Percentiles rank a stretch among this genome's conserved stretches.
Evolutionary conservation across 2,888 invertebrate genomes (phyloP).

Genomic region (Petrolisthes cinctipes): DNA sequence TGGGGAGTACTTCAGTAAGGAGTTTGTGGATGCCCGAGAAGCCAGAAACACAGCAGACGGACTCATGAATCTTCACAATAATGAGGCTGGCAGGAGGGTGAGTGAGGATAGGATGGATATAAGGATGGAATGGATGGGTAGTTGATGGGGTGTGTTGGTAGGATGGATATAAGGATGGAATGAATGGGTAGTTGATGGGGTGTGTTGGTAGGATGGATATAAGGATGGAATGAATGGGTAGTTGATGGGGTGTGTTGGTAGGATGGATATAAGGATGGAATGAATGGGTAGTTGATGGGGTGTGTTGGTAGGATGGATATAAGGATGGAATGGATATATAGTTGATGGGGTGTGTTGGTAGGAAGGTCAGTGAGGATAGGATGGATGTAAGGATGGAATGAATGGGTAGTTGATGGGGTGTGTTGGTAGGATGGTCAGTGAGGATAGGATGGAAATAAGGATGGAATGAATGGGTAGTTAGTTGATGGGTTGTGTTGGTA

Average conservation of each 20-base stretch:
- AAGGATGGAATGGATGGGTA: not conserved
- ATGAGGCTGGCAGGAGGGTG: slow-evolving; percentile 90
- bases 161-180: not conserved
- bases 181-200: too few relatives aligned
- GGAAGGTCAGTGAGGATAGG: too few relatives aligned
- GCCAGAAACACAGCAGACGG: slow-evolving; percentile 80
- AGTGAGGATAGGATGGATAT: slow-evolving; percentile 53
- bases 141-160: too few relatives aligned
- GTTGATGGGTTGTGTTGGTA: too few relatives aligned
- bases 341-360: not conserved
- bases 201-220: not conserved
- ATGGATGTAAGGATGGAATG: not conserved
- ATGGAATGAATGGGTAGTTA: not conserved
- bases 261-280: too few relatives aligned
- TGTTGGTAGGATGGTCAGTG: not conserved
- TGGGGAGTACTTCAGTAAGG: slow-evolving; percentile 86
- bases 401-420: too few relatives aligned
- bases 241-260: too few relatives aligned
- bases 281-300: not conserved
- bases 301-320: not conserved
- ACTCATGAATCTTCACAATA: slow-evolving; percentile 91
- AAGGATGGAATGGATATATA: not conserved
- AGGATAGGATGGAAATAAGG: not conserved
- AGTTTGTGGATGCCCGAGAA: slow-evolving; percentile 88
- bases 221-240: too few relatives aligned